A percentile compares a stretch with the other conserved stretches of the same genome.
Evolutionary conservation across 2,113 vertebrate species (phyloP).

Genomic region (Mustela nigripes): DNA sequence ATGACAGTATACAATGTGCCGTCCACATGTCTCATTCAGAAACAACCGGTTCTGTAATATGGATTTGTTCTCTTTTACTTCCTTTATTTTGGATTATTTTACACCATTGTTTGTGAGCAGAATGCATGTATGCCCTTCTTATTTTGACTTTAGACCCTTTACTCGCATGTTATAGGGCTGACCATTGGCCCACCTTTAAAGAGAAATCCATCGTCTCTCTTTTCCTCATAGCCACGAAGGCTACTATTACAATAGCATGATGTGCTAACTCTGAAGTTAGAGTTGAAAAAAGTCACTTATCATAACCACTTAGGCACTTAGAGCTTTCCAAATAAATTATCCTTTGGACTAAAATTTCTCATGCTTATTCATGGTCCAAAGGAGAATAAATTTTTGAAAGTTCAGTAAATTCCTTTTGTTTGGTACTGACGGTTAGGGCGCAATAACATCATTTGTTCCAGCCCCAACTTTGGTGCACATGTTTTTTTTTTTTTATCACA

Average conservation of each 20-base stretch:
- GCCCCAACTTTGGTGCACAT: background rate
- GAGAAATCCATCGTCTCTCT: background rate
- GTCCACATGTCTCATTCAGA: background rate
- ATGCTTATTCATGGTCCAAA: background rate
- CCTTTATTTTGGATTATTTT: background rate
- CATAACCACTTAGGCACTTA: background rate
- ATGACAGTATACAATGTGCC: background rate
- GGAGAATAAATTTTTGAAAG: background rate
- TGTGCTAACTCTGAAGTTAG: background rate
- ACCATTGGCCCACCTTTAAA: background rate
- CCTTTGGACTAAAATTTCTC: background rate
- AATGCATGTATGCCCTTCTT: background rate
- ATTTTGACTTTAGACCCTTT: background rate
- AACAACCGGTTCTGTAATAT: background rate
- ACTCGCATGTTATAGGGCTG: background rate
- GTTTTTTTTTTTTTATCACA: background rate
- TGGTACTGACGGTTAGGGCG: background rate
- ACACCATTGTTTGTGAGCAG: background rate
- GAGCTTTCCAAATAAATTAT: constrained; percentile 1
- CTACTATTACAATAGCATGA: background rate
- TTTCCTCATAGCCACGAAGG: background rate
- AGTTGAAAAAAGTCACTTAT: background rate
- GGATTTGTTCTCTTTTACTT: background rate
- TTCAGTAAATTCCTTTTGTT: background rate
- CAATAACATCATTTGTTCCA: background rate